Base-by-base conservation (phyloP, 1,140 invertebrate species). In the Daktulosphaira vitifoliae region DNA sequence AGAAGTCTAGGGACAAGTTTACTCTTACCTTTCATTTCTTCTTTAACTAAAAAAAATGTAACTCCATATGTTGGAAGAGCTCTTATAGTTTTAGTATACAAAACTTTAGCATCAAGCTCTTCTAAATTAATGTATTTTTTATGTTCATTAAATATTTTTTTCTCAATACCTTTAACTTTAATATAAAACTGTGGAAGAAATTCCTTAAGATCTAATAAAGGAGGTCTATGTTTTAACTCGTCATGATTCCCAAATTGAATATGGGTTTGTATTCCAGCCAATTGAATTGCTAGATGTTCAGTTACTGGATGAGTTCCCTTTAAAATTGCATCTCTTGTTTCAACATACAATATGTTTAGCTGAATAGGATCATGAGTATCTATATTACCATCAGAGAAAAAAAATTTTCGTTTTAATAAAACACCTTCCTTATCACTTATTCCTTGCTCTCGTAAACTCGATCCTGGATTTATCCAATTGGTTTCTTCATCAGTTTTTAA, bases 401-500 rank as follows among this genome's bases (percentile, higher is more conserved):
- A 99, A 76, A 93, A 96, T 74, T 96, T 96, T 65, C 96, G 79
- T 50, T 92, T 80, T 33, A 99, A 79, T 11, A 98, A 77, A 9
- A 98, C 83, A 7, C 90, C 92, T 75, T 96, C 92, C 11, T 82
- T 81, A 72, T 92, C 90, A 70, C 92, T 89, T 42, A 99, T 90
- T 44, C 92, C 94, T 77, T 98, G 95, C 76, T 98, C 94, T 52
- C 94, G 78, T 16, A 99, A 78, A 0, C 96, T 98, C 77, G 96
- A 96, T 20, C 90, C 85, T 50, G 94, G 92, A 78, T 98, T 94
- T 68, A 99, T 85, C 96, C 96, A 98, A 76, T 95, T 93, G 65
- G 98, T 91, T 92, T 99, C 96, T 80, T 99, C 97, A 74, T 99
- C 97, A 54, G 96, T 99, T 74, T 95, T 90, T 25, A 99, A 77